phyloP scores from a whole-genome alignment of 1,140 invertebrate genomes.

The Neomicropteryx cornuta region DNA sequence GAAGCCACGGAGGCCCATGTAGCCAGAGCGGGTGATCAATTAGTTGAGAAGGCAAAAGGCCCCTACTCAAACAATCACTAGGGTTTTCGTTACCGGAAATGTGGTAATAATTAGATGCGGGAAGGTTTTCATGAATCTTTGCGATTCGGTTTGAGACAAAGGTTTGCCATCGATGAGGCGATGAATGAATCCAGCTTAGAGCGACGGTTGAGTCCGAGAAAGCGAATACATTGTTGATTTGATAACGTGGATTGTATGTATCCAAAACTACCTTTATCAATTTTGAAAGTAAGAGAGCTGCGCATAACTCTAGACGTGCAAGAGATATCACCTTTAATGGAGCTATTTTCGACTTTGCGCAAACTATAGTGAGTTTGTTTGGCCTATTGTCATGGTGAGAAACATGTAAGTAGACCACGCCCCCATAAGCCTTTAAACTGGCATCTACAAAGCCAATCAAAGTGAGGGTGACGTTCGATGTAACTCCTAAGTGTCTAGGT shows the following conservation, averaged over 20 bases:
- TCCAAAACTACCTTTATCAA: conserved; percentile 15
- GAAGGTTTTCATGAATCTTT: conserved; percentile 20
- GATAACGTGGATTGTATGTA: conserved; percentile 9
- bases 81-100: conserved; percentile 17
- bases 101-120: conserved; percentile 18
- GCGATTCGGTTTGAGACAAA: conserved; percentile 30
- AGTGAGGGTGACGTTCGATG: too few species aligned
- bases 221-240: conserved; percentile 9
- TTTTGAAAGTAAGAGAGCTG: too few species aligned
- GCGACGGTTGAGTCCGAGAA: conserved; percentile 23
- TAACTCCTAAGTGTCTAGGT: too few species aligned
- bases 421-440: too few species aligned
- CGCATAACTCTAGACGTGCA: too few species aligned
- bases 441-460: too few species aligned
- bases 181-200: conserved; percentile 21
- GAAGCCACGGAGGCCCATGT: conserved; percentile 7
- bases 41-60: conserved; percentile 13
- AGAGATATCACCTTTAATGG: too few species aligned
- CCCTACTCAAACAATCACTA: conserved; percentile 17
- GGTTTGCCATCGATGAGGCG: conserved; percentile 19
- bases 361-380: too few species aligned
- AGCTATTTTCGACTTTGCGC: too few species aligned
- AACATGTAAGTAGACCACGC: too few species aligned
- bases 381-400: too few species aligned
- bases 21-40: conserved; percentile 15